A percentile compares a stretch with the other conserved stretches of the same genome.
Evolutionary conservation across 2,113 vertebrate genomes (phyloP).

Genomic region (Otis tarda): DNA sequence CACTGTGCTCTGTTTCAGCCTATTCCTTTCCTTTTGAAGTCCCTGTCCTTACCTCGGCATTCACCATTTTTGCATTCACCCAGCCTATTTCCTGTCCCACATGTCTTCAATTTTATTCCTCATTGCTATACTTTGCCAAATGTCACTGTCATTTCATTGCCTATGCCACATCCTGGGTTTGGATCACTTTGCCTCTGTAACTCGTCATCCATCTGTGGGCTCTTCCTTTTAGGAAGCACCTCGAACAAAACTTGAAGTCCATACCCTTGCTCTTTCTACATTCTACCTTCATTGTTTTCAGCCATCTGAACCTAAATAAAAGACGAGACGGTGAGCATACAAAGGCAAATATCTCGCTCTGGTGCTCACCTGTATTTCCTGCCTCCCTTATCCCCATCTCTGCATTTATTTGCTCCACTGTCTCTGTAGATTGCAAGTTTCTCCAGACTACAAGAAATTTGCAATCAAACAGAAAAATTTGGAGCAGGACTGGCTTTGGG

Average conservation of each 20-base stretch:
- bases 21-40: not conserved
- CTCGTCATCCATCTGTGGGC: not conserved
- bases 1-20: not conserved
- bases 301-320: not conserved
- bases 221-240: not conserved
- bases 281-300: not conserved
- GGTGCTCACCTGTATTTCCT: not conserved
- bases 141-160: not conserved
- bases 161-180: not conserved
- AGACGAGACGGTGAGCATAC: accelerated
- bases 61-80: not conserved
- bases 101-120: not conserved
- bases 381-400: not conserved
- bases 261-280: not conserved
- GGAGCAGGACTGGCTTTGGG: not conserved
- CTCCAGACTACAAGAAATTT: not conserved
- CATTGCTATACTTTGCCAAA: not conserved
- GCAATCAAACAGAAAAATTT: not conserved
- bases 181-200: not conserved
- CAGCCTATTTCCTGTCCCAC: not conserved
- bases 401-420: not conserved
- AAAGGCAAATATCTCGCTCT: not conserved
- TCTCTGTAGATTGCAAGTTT: not conserved
- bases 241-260: not conserved
- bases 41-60: not conserved